Evolutionary conservation across 2,113 vertebrate genomes (phyloP).

Genomic region (Aepyceros melampus): DNA sequence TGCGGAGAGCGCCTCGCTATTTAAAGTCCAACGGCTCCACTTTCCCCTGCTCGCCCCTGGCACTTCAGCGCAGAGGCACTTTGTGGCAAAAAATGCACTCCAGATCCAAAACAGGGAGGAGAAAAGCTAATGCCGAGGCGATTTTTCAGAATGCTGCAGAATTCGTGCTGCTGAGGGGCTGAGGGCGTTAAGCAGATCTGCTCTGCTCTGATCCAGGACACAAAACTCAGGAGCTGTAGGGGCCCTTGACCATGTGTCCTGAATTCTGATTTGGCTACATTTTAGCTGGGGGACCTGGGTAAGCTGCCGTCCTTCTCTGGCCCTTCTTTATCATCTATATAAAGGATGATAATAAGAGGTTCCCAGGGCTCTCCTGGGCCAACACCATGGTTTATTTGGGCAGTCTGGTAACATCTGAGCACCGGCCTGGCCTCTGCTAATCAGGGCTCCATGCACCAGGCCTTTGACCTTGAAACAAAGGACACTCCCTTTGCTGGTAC

Average conservation of each 20-base stretch:
- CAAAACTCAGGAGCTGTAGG: not conserved
- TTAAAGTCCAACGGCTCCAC: conserved; percentile 48
- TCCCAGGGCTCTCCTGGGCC: not conserved
- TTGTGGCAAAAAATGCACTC: not conserved
- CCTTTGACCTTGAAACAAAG: not conserved
- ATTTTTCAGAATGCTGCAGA: not conserved
- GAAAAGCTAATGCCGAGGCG: not conserved
- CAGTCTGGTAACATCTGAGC: not conserved
- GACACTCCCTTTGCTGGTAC: not conserved
- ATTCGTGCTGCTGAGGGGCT: not conserved
- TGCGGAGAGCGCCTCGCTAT: not conserved
- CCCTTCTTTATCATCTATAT: not conserved
- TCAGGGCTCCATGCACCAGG: not conserved
- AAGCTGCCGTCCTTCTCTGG: not conserved
- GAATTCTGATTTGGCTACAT: not conserved
- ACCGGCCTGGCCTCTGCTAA: not conserved
- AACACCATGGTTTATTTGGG: not conserved
- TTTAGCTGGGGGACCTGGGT: not conserved
- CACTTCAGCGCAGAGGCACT: not conserved
- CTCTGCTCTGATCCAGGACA: not conserved
- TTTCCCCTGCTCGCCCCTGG: not conserved
- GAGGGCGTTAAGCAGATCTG: no score
- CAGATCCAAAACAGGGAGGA: not conserved
- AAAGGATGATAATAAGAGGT: not conserved
- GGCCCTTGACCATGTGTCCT: not conserved